A percentile compares a stretch with the other conserved stretches of the same genome.
These are phyloP conservation scores for Apeira syringaria DNA, from an alignment of 2,888 invertebrate species.

Conservation along the genomic window DNA sequence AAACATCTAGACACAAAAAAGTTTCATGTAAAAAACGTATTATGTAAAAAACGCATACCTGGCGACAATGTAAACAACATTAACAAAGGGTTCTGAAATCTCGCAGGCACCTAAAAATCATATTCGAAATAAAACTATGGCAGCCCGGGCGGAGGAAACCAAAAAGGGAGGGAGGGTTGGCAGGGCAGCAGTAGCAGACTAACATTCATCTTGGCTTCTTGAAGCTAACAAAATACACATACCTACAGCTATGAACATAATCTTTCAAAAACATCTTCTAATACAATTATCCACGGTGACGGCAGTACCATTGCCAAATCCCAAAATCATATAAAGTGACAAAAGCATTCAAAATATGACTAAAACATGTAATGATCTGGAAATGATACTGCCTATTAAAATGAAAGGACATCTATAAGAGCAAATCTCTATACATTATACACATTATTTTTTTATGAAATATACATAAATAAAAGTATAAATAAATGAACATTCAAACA, in stretches of 20 bases:
- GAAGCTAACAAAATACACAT: constrained; percentile 83
- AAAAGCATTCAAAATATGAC: constrained; percentile 24
- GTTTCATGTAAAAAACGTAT: constrained; percentile 70
- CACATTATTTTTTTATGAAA: constrained; percentile 59
- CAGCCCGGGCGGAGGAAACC: constrained; percentile 78
- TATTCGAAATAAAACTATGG: constrained; percentile 73
- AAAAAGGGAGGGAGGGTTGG: constrained; percentile 68
- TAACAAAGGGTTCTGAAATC: constrained; percentile 78
- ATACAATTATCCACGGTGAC: constrained; percentile 59
- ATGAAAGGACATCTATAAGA: constrained; percentile 74
- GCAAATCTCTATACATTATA: constrained; percentile 76
- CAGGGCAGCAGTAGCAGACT: constrained; percentile 79
- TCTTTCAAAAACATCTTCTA: constrained; percentile 64
- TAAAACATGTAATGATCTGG: constrained; percentile 39
- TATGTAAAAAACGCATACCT: constrained; percentile 78
- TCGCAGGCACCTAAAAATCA: constrained; percentile 83
- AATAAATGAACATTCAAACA: constrained; percentile 51
- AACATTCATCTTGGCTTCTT: constrained; percentile 82
- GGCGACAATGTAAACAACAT: constrained; percentile 84
- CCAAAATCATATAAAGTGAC: constrained; percentile 18
- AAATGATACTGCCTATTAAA: constrained; percentile 78
- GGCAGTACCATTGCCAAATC: constrained; percentile 70
- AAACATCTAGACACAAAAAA: constrained; percentile 53
- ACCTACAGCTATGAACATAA: constrained; percentile 77
- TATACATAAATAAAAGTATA: constrained; percentile 47